Percentiles rank a stretch among this genome's conserved stretches.
Conservation (phyloP, 2,113 vertebrate species). For the Trichomycterus rosablanca region DNA sequence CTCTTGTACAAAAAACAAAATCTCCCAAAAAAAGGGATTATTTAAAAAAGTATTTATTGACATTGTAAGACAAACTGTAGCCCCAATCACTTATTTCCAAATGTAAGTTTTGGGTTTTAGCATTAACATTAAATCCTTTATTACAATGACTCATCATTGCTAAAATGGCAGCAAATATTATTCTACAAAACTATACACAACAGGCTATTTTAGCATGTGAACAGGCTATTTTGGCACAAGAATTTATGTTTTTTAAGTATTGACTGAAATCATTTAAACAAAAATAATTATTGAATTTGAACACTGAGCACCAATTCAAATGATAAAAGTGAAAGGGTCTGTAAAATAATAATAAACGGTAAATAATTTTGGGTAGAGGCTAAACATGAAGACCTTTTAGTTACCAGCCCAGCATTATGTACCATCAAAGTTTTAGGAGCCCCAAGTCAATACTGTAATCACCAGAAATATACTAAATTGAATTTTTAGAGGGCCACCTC, state of each 20-base stretch:
- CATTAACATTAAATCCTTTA: constrained; percentile 53
- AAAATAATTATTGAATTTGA: constrained; percentile 10
- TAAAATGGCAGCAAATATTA: constrained; percentile 62
- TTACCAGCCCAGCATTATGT: neutral
- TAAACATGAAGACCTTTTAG: constrained; percentile 4
- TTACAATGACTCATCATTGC: constrained; percentile 58
- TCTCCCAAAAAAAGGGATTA: constrained; percentile 47
- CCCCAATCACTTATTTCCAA: constrained; percentile 71
- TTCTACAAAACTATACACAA: constrained; percentile 58
- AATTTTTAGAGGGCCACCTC: too few species aligned
- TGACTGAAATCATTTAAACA: too few species aligned
- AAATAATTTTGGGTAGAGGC: neutral
- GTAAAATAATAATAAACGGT: neutral
- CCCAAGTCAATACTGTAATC: constrained; percentile 22
- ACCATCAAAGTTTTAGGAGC: constrained; percentile 15
- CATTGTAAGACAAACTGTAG: constrained; percentile 69
- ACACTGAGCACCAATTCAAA: constrained; percentile 31
- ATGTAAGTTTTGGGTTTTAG: constrained; percentile 61
- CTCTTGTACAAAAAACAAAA: constrained; percentile 37
- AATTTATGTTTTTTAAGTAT: too few species aligned
- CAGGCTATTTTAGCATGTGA: constrained; percentile 66
- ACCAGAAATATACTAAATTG: neutral
- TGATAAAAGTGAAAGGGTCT: neutral
- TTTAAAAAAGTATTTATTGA: constrained; percentile 73
- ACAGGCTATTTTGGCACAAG: too few species aligned